phyloP scores from a whole-genome alignment of 2,888 invertebrate species.

The Candidula unifasciata region DNA sequence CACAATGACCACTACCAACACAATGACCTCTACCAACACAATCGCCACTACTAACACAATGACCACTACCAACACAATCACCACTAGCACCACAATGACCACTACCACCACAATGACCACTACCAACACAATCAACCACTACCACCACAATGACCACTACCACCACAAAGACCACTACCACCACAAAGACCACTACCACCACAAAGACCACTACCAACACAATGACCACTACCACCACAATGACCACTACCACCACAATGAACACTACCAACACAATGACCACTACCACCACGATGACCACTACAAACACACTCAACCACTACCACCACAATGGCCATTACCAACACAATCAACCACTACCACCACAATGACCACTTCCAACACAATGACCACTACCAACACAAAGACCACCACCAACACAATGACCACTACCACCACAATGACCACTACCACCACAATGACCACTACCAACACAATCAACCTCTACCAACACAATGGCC shows the following conservation, averaged over 20 bases:
- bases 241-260: neutral
- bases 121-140: slow-evolving; percentile 35
- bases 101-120: slow-evolving; percentile 30
- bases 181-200: neutral
- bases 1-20: slow-evolving; percentile 22
- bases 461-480: too few relatives aligned
- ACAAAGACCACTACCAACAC: neutral
- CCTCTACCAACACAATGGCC: neutral
- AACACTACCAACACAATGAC: slow-evolving; percentile 11
- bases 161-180: slow-evolving; percentile 14
- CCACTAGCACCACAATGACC: slow-evolving; percentile 30
- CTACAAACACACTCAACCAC: too few relatives aligned
- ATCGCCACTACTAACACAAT: neutral
- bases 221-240: neutral
- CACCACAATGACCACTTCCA: too few relatives aligned
- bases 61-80: neutral
- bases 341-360: too few relatives aligned
- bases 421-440: neutral
- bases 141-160: slow-evolving; percentile 27
- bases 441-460: neutral
- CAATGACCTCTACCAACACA: slow-evolving; percentile 13
- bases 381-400: too few relatives aligned
- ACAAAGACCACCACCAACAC: too few relatives aligned
- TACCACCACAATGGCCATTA: too few relatives aligned
- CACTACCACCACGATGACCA: neutral